Percentiles rank a stretch among this genome's conserved stretches.
Evolutionary conservation across 2,113 vertebrate genomes (phyloP).

Genomic region (Glaucomys volans): DNA sequence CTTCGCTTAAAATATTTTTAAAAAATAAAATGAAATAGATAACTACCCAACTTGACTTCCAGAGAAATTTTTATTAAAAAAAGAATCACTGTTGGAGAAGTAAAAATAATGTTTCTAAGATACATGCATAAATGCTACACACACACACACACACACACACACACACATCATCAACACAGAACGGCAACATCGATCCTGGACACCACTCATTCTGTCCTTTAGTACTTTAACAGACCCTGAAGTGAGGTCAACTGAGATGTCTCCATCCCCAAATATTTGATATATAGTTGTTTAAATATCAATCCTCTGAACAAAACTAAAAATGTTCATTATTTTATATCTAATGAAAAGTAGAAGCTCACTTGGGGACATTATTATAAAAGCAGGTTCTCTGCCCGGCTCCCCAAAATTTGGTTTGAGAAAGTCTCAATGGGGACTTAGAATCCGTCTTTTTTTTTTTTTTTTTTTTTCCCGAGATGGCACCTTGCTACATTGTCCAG

Average conservation of each 20-base stretch:
- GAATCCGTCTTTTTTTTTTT: too few species aligned
- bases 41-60: neutral
- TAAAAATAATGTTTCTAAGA: neutral
- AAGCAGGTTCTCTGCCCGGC: neutral
- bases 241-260: too few species aligned
- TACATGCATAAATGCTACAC: neutral
- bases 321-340: neutral
- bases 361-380: neutral
- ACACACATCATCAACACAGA: neutral
- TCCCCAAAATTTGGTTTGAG: neutral
- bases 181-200: neutral
- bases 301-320: neutral
- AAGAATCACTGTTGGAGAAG: neutral
- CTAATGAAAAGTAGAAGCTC: neutral
- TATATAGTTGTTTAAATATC: neutral
- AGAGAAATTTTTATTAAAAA: neutral
- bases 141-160: too few species aligned
- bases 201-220: neutral
- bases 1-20: neutral
- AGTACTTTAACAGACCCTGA: neutral
- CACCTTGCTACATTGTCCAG: neutral
- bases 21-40: neutral
- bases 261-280: neutral
- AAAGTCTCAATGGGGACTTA: neutral
- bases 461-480: too few species aligned